Percentiles rank a stretch among this genome's conserved stretches.
Conservation (phyloP, 2,888 invertebrate genomes). For the Metellina segmentata region DNA sequence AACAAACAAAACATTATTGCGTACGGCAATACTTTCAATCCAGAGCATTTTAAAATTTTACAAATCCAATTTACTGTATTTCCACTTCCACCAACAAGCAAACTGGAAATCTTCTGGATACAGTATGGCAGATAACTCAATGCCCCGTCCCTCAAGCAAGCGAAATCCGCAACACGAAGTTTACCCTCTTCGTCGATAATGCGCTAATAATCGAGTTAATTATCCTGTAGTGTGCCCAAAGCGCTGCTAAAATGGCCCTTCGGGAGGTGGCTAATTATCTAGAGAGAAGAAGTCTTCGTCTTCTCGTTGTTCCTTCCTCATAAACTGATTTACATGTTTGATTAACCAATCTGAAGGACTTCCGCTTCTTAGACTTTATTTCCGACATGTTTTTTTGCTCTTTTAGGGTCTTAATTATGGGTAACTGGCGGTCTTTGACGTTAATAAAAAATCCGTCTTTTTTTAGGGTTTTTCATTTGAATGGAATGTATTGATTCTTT, state of each 20-base stretch:
- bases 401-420: background rate
- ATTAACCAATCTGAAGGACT: slow-evolving; percentile 20
- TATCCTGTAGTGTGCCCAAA: slow-evolving; percentile 19
- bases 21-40: background rate
- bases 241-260: slow-evolving; percentile 17
- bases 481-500: too few relatives aligned
- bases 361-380: background rate
- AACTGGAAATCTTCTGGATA: background rate
- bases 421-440: background rate
- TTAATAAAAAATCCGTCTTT: too few relatives aligned
- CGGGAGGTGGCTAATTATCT: slow-evolving; percentile 23
- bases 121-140: background rate
- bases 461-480: too few relatives aligned
- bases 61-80: too few relatives aligned
- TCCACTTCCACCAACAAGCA: too few relatives aligned
- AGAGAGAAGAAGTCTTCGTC: background rate
- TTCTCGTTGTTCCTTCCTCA: background rate
- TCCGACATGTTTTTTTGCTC: background rate
- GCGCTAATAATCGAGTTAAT: slow-evolving; percentile 29
- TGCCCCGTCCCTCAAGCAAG: background rate
- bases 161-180: background rate
- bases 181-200: slow-evolving; percentile 14
- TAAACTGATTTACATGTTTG: slow-evolving; percentile 25
- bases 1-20: background rate
- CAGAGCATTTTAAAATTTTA: too few relatives aligned